Conservation (phyloP, 2,113 vertebrate genomes). For the Tonatia bakeri region DNA sequence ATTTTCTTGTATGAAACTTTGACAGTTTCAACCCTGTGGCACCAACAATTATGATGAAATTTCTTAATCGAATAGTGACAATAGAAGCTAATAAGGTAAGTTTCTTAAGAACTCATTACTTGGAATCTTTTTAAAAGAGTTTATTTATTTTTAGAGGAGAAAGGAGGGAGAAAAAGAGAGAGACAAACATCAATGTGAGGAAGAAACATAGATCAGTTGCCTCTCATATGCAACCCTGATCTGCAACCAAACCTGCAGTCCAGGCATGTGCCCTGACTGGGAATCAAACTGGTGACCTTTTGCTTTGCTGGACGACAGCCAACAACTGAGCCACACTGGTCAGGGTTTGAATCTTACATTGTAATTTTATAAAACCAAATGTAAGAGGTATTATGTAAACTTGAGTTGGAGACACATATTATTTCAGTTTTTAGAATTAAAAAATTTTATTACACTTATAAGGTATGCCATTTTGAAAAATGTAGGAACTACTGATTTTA, state of each 20-base stretch:
- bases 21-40: conserved; percentile 96
- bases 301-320: too few relatives aligned
- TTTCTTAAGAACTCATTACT: background rate
- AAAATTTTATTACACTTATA: background rate
- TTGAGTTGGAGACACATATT: background rate
- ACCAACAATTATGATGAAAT: conserved; percentile 93
- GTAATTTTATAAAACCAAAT: background rate
- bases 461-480: background rate
- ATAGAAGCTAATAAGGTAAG: conserved; percentile 88
- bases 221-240: too few relatives aligned
- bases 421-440: background rate
- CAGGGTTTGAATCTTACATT: background rate
- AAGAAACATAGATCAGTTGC: too few relatives aligned
- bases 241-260: too few relatives aligned
- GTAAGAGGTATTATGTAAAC: background rate
- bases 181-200: too few relatives aligned
- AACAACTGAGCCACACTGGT: too few relatives aligned
- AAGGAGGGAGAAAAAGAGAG: too few relatives aligned
- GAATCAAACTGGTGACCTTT: too few relatives aligned
- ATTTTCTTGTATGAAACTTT: conserved; percentile 50
- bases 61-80: conserved; percentile 86
- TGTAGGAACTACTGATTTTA: background rate
- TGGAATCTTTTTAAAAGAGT: background rate
- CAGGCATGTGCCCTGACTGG: too few relatives aligned
- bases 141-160: too few relatives aligned